These are phyloP conservation scores for Merops nubicus DNA, from an alignment of 2,113 vertebrate species.

Conservation along the genomic window DNA sequence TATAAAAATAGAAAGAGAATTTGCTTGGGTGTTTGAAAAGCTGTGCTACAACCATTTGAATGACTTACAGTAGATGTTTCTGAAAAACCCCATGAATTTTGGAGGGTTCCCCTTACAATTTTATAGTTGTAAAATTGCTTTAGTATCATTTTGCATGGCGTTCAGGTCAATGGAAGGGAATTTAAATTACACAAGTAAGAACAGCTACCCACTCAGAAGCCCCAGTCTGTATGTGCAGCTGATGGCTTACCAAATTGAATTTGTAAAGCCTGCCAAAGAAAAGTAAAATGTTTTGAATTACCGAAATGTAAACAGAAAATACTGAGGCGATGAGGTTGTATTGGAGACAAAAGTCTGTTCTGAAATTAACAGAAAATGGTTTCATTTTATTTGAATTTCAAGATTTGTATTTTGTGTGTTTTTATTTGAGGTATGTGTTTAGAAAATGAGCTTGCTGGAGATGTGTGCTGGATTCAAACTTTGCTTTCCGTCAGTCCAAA, in stretches of 20 bases:
- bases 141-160: background rate
- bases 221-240: background rate
- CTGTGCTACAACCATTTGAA: background rate
- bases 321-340: background rate
- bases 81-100: background rate
- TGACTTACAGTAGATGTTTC: background rate
- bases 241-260: background rate
- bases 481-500: background rate
- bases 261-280: slow-evolving; percentile 9
- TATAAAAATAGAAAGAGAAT: background rate
- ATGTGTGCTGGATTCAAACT: background rate
- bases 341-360: background rate
- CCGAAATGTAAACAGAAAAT: slow-evolving; percentile 2
- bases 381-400: background rate
- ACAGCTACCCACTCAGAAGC: background rate
- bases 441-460: background rate
- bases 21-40: background rate
- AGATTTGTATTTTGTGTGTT: background rate
- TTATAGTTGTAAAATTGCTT: background rate
- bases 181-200: background rate
- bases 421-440: background rate
- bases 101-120: background rate
- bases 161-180: background rate
- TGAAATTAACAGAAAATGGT: background rate
- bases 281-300: slow-evolving; percentile 25